Evolutionary conservation across 2,797 vertebrate species (phyloP), one percentile per base, ranked within the genome.

Genomic region (Phylloscopus collybita): DNA sequence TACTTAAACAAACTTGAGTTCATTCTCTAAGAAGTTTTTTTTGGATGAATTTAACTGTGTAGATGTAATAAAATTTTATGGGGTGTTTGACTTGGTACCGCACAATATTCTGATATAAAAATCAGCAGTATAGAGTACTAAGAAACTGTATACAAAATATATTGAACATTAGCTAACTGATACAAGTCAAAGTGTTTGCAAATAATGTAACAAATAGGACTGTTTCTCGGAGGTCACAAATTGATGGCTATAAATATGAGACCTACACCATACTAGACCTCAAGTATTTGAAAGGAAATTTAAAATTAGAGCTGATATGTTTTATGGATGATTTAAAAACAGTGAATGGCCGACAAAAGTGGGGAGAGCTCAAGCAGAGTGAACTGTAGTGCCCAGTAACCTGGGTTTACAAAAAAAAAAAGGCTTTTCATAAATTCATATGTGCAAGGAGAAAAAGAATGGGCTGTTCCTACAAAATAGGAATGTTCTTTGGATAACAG

Each of bases 1-100:
- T 94, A 60, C 78, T 95, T 94, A 95, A 92, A 94, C 54, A 95
- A 96, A 96, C 80, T 86, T 79, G 62, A 93, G 66, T 93, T 94
- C 88, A 66, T 85, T 90, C 66, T 86, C 56, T 81, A 81, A 86
- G n/a, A 78, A 51, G 60, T 14, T 80, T 83, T 90, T 88, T 95
- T 94, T 94, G 9, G 27, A 93, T 92, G 93, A 92, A 90, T 64
- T 54, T 90, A 79, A 73, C 90, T 64, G 19, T 53, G 50, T 76
- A 93, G 74, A 84, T 76, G 71, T 70, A 96, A 93, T 93, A 92
- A 94, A 93, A 81, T 82, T 94, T 94, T 95, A 94, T 85, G 73
- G 70, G 34, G 51, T 95, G 74, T 90, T 94, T 96, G 82, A 93
- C 76, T 95, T 88, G 82, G 88, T 96, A 95, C 70, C 73, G 93